These are phyloP conservation scores for Candoia aspera DNA, from an alignment of 2,113 vertebrate genomes.

Conservation along the genomic window DNA sequence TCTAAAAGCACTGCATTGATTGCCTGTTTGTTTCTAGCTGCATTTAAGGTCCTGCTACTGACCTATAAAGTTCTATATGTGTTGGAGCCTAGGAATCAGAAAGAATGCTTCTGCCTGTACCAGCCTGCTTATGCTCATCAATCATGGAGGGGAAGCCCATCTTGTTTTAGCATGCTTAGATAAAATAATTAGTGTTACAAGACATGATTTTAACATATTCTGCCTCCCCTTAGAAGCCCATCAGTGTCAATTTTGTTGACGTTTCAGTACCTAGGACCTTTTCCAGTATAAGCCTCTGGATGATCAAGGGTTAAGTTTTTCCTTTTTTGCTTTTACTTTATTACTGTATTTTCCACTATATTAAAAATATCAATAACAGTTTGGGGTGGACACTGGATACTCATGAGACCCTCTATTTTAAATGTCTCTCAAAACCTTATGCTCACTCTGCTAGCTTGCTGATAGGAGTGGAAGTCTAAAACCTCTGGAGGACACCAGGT, in stretches of 20 bases:
- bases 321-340: background rate
- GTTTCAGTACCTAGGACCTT: background rate
- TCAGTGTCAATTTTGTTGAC: background rate
- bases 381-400: background rate
- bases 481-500: too few species aligned
- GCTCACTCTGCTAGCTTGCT: background rate
- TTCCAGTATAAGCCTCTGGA: background rate
- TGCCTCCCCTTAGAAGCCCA: background rate
- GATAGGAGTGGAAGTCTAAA: background rate
- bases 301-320: background rate
- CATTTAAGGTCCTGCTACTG: too few species aligned
- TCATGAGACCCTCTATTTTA: background rate
- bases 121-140: too few species aligned
- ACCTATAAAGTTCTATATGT: too few species aligned
- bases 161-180: too few species aligned
- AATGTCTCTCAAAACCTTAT: background rate
- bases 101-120: too few species aligned
- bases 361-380: background rate
- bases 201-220: background rate
- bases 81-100: too few species aligned
- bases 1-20: too few species aligned
- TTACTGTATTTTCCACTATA: background rate
- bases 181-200: background rate
- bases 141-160: too few species aligned
- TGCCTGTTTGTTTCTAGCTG: too few species aligned